Percentiles rank a stretch among this genome's conserved stretches.
These are phyloP conservation scores for Sitta europaea DNA, from an alignment of 2,113 vertebrate species.

Conservation along the genomic window DNA sequence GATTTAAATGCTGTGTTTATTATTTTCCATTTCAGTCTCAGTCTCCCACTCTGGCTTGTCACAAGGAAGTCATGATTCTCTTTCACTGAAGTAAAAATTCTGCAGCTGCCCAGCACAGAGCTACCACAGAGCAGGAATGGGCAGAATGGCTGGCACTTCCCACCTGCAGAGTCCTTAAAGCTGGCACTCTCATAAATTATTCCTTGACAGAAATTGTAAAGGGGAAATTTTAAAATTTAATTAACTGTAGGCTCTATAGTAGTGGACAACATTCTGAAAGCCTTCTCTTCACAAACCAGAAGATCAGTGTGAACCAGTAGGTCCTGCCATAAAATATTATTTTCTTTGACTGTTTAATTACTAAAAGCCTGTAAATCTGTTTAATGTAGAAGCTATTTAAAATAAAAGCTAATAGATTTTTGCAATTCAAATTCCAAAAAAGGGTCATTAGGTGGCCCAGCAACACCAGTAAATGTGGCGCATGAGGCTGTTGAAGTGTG, in stretches of 20 bases:
- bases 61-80: background rate
- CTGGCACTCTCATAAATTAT: background rate
- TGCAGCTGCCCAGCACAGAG: background rate
- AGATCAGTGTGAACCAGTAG: background rate
- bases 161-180: background rate
- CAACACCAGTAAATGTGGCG: background rate
- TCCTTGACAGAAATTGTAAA: background rate
- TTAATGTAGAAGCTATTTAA: background rate
- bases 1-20: background rate
- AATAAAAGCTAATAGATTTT: background rate
- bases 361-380: background rate
- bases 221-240: background rate
- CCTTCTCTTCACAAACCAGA: background rate
- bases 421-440: background rate
- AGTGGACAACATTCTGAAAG: background rate
- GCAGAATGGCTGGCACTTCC: background rate
- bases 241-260: accelerated
- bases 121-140: background rate
- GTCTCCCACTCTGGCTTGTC: background rate
- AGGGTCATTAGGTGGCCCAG: background rate
- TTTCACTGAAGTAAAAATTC: background rate
- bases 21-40: background rate
- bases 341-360: background rate
- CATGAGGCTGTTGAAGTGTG: background rate
- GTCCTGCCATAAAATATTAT: background rate